Evolutionary conservation across 2,888 invertebrate genomes (phyloP), one percentile per base, ranked within the genome.

Genomic region (Aplocera efformata): DNA sequence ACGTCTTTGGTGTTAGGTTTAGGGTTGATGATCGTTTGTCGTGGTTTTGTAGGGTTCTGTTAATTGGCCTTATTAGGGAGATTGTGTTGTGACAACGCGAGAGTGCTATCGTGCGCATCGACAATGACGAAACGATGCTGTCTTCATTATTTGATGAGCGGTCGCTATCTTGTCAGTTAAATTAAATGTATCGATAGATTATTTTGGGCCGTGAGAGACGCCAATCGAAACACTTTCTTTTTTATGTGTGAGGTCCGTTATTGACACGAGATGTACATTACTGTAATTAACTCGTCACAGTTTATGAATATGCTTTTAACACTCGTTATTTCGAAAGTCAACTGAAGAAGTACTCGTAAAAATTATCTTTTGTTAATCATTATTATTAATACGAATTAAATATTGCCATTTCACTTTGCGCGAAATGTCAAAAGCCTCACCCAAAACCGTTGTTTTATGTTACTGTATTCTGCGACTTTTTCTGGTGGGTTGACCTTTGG

Each of bases 111-210:
- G 85, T 86, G 85, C 67, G 70, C 82, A 88, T 86, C 88, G 82
- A 88, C 88, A 88, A 85, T 86, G 88, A 88, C 86, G 88, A 88
- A 88, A 88, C 88, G 86, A 82, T 79, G 83, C 81, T 86, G 86
- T 86, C 86, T 86, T 88, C 83, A 86, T 86, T 85, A 85, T 84
- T 82, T 85, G 86, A 86, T 82, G 85, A 85, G 81, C 85, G 82
- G 75, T 84, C 85, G 83, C 82, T 85, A 82, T 82, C 83, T 82
- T 86, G 88, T 86, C 88, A 85, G 86, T 78, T 84, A 84, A 81
- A 83, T 86, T 83, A 86, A 85, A 88, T 84, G 84, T 84, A 85
- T 85, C 85, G 86, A 86, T 86, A 85, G 77, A 85, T 86, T 86
- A 85, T 77, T 81, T 78, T 69, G 60, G 78, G 67, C 79, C 84